phyloP scores from a whole-genome alignment of 2,113 vertebrate species.

The human region DNA sequence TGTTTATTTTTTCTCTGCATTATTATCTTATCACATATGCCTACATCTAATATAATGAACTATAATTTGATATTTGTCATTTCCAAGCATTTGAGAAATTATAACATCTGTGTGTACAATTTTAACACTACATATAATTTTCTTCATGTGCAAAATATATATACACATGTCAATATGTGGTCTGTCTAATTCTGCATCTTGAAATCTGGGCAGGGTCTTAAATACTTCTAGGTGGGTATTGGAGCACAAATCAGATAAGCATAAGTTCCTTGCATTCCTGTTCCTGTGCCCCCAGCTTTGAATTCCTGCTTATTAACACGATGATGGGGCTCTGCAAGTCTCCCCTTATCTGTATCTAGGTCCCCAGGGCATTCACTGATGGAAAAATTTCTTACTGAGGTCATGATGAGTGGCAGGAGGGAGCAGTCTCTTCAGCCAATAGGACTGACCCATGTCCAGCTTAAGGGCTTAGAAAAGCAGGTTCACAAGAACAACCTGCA shows the following conservation, averaged over 20 bases:
- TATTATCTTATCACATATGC: neutral
- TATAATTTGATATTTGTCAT: neutral
- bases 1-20: neutral
- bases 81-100: neutral
- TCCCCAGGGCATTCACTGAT: rapidly evolving
- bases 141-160: neutral
- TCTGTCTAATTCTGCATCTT: neutral
- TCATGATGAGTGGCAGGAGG: neutral
- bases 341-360: neutral
- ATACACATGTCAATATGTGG: neutral
- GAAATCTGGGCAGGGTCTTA: neutral
- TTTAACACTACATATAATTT: neutral
- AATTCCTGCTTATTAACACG: neutral
- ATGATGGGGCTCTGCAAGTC: neutral
- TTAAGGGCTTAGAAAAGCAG: neutral
- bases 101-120: neutral
- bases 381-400: neutral
- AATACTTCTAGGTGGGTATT: neutral
- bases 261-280: neutral
- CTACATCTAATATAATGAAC: neutral
- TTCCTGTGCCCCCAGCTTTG: neutral
- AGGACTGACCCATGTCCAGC: neutral
- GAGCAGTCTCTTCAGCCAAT: neutral
- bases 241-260: neutral
- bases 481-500: rapidly evolving